Evolutionary conservation across 2,888 invertebrate species (phyloP).

Genomic region (Seira sanloemensis): DNA sequence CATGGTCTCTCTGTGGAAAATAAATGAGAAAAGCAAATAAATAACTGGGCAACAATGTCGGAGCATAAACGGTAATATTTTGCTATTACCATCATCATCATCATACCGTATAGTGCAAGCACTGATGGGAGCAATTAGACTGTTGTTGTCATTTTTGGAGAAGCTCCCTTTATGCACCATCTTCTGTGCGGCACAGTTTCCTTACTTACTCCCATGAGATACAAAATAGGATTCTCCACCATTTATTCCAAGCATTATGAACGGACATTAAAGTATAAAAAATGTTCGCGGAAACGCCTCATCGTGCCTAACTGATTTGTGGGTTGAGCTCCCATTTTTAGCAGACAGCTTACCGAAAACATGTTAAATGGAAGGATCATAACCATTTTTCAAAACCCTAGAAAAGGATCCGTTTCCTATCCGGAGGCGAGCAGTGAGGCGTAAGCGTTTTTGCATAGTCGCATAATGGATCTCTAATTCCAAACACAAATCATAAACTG

Average conservation of each 20-base stretch:
- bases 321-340: conserved; percentile 47
- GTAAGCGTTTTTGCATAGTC: not conserved
- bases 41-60: conserved; percentile 32
- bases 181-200: not conserved
- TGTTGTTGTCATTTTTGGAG: conserved; percentile 29
- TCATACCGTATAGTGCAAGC: conserved; percentile 22
- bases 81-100: conserved; percentile 45
- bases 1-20: not conserved
- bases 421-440: conserved; percentile 5
- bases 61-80: conserved; percentile 28
- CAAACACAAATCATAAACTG: not conserved
- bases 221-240: too few relatives aligned
- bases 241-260: too few relatives aligned
- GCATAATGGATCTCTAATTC: conserved; percentile 13
- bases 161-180: conserved; percentile 1
- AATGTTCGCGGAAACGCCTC: conserved; percentile 17
- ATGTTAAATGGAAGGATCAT: conserved; percentile 59
- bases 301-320: conserved; percentile 56
- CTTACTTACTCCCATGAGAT: not conserved
- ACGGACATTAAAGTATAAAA: conserved; percentile 26
- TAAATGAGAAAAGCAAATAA: conserved; percentile 41
- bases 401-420: not conserved
- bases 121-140: conserved; percentile 52
- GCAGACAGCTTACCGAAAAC: conserved; percentile 59
- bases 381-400: conserved; percentile 53